Evolutionary conservation across 2,888 invertebrate genomes (phyloP), one percentile per base, ranked within the genome.

Genomic region (Steinernema scapterisci): DNA sequence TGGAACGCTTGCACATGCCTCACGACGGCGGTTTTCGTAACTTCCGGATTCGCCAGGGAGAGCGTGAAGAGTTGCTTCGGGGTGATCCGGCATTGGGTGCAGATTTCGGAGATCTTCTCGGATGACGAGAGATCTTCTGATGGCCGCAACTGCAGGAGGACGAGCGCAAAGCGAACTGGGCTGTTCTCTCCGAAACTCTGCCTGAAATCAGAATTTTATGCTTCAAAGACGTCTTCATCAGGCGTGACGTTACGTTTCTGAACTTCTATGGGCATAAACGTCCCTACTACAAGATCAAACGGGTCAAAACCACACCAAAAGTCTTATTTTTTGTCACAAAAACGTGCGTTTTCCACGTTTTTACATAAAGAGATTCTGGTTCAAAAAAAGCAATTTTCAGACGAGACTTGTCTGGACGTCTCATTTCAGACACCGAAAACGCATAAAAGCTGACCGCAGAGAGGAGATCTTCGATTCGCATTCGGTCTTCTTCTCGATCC

Each of bases 401-500:
- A 38, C 38, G 9, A 38, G 38, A 6, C 38, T 38, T 38, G 38
- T 38, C 38, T 38, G 38, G 38, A 38, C 3, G 38, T 38, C 38
- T 38, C 3, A 38, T 45, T 73, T 1, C 23, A n/a, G 13, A 70
- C 13, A 78, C 70, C 16, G 1, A 73, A 16, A 44, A 9, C 38
- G 38, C 38, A 38, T 38, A 52, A 52, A 75, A 44, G 74, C 72
- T 77, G 80, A 90, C 90, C 90, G 89, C 73, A 91, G 87, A 72
- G 89, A 88, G 88, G 95, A 94, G 44, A 97, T 93, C 83, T 93
- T 91, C 0, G 93, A 93, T 9, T 95, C 93, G 89, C 95, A 96
- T 88, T 96, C 96, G 84, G 94, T 92, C 87, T 94, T 94, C 88
- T 94, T 95, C 82, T 97, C 97, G 82, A 93, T 93, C 96, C 97